A percentile compares a stretch with the other conserved stretches of the same genome.
Conservation (phyloP, 2,797 vertebrate species). For the Coreius guichenoti region DNA sequence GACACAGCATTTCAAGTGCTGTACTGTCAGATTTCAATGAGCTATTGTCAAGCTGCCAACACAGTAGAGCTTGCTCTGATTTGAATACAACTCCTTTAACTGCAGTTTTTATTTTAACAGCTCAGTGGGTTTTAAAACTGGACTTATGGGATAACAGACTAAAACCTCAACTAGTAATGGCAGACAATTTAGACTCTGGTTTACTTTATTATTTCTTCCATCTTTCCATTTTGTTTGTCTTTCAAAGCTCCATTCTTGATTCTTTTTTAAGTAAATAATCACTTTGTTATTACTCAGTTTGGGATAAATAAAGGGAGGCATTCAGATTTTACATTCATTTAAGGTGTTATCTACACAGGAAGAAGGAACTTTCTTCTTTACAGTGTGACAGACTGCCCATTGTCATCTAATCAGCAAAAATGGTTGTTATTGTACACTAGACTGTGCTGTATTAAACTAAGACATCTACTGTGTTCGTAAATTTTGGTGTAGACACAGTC, state of each 20-base stretch:
- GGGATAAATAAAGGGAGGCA: not conserved
- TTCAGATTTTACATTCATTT: not conserved
- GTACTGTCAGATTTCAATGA: not conserved
- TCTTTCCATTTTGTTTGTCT: not conserved
- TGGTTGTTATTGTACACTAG: not conserved
- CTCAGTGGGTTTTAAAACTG: not conserved
- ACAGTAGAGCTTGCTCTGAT: not conserved
- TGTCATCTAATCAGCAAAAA: not conserved
- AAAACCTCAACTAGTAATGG: not conserved
- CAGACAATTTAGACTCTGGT: not conserved
- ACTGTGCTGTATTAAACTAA: not conserved
- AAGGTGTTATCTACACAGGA: constrained; percentile 13
- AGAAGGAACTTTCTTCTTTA: constrained; percentile 6
- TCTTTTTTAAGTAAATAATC: not conserved
- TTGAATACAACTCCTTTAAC: not conserved
- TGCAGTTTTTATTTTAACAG: not conserved
- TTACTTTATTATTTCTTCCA: not conserved
- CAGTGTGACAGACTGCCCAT: not conserved
- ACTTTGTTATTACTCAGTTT: not conserved
- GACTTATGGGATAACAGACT: not conserved
- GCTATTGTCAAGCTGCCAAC: not conserved
- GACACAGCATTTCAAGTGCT: not conserved
- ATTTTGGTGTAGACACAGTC: constrained; percentile 61
- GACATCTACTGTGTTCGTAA: not conserved
- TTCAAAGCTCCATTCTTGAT: not conserved